A percentile compares a stretch with the other conserved stretches of the same genome.
Evolutionary conservation across 1,140 invertebrate species (phyloP).

Genomic region (Nasonia vitripennis): DNA sequence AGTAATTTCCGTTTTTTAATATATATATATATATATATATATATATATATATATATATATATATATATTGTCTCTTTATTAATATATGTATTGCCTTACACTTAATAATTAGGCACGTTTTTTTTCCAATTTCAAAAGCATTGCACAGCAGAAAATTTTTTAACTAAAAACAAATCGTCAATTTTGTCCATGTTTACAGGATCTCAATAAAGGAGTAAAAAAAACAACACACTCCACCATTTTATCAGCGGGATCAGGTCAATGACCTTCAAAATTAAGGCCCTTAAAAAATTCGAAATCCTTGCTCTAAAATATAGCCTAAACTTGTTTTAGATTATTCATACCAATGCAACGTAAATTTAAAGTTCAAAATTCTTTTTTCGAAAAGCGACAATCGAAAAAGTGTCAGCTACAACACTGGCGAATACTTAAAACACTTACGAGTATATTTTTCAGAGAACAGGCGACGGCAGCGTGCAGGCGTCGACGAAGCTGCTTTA

Average conservation of each 20-base stretch:
- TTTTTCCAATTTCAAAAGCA: neutral
- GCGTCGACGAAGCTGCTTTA: neutral
- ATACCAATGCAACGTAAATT: neutral
- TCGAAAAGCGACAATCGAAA: neutral
- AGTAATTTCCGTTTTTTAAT: too few species aligned
- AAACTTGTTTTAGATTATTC: too few species aligned
- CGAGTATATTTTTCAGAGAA: neutral
- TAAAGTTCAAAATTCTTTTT: neutral
- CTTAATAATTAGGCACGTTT: too few species aligned
- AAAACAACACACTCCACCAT: neutral
- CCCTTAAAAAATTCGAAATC: neutral
- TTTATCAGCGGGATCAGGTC: neutral
- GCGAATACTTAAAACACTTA: neutral
- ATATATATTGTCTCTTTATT: too few species aligned
- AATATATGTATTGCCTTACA: too few species aligned
- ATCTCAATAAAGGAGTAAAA: too few species aligned
- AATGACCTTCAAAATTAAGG: conserved; percentile 24
- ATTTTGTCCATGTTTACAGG: neutral
- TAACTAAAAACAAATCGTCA: neutral
- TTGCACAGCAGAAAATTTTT: neutral
- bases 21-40: too few species aligned
- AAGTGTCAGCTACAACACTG: neutral
- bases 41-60: too few species aligned
- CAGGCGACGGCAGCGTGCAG: neutral
- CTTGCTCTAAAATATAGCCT: neutral